Conservation (phyloP, 1,140 invertebrate species). For the Drosophila ficusphila region DNA sequence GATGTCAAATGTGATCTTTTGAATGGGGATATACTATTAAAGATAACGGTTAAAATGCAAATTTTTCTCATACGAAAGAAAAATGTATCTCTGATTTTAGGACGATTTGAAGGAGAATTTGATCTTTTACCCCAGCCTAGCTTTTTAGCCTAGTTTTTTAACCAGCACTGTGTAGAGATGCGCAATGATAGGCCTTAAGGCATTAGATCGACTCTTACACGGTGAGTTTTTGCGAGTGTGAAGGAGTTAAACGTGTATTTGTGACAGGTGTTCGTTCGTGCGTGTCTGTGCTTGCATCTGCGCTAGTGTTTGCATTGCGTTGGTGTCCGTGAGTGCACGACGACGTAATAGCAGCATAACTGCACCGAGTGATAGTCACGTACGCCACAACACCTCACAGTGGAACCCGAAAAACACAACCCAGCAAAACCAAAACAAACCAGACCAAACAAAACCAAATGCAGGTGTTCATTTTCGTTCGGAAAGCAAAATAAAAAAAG, state of each 20-base stretch:
- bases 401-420: slow-evolving; percentile 27
- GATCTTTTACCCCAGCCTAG: too few species aligned
- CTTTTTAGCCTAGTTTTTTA: neutral
- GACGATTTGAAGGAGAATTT: too few species aligned
- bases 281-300: slow-evolving; percentile 31
- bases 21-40: too few species aligned
- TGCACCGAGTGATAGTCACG: slow-evolving; percentile 67
- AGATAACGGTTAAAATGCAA: too few species aligned
- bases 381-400: slow-evolving; percentile 63
- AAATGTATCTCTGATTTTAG: too few species aligned
- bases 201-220: slow-evolving; percentile 52
- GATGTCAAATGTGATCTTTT: too few species aligned
- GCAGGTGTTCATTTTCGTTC: slow-evolving; percentile 73
- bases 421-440: slow-evolving; percentile 34
- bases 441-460: slow-evolving; percentile 30
- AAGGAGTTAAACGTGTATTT: slow-evolving; percentile 22
- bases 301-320: slow-evolving; percentile 10
- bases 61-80: too few species aligned
- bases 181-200: slow-evolving; percentile 10
- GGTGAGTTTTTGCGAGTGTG: neutral
- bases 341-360: slow-evolving; percentile 77
- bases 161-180: slow-evolving; percentile 12
- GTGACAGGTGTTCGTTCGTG: slow-evolving; percentile 72
- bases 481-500: neutral
- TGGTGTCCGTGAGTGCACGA: slow-evolving; percentile 51